phyloP scores from a whole-genome alignment of 2,888 invertebrate genomes.

The Oscheius sp. region DNA sequence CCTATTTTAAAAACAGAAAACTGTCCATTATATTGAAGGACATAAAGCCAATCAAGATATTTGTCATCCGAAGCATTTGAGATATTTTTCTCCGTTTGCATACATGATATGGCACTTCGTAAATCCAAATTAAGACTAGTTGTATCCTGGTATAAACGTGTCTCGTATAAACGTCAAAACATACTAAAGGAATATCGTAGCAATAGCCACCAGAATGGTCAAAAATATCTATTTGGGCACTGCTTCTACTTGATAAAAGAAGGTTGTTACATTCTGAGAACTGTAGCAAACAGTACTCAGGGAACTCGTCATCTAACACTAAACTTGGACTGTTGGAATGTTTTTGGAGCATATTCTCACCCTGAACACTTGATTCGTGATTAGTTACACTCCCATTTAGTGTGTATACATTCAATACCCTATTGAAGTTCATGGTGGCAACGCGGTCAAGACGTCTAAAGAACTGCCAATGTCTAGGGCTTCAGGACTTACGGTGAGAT shows the following conservation, averaged over 20 bases:
- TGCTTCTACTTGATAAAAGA: constrained; percentile 52
- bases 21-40: constrained; percentile 51
- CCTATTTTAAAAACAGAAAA: constrained; percentile 57
- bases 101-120: constrained; percentile 39
- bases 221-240: constrained; percentile 54
- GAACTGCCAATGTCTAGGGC: too few relatives aligned
- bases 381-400: constrained; percentile 36
- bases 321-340: too few relatives aligned
- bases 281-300: constrained; percentile 54
- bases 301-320: constrained; percentile 52
- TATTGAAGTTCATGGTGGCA: constrained; percentile 44
- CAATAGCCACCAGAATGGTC: constrained; percentile 52
- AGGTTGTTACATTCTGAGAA: constrained; percentile 45
- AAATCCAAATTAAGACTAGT: constrained; percentile 41
- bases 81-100: constrained; percentile 40
- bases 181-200: constrained; percentile 46
- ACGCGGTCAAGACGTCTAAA: constrained; percentile 46
- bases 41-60: constrained; percentile 42
- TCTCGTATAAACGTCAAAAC: not conserved
- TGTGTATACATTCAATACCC: constrained; percentile 42
- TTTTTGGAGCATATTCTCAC: constrained; percentile 1
- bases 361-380: constrained; percentile 49
- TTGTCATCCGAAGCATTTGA: constrained; percentile 36
- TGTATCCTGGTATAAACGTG: constrained; percentile 25
- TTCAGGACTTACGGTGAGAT: constrained; percentile 49